Evolutionary conservation across 2,113 vertebrate genomes (phyloP), one percentile per base, ranked within the genome.

Genomic region (Tenebrosternarchus preto): DNA sequence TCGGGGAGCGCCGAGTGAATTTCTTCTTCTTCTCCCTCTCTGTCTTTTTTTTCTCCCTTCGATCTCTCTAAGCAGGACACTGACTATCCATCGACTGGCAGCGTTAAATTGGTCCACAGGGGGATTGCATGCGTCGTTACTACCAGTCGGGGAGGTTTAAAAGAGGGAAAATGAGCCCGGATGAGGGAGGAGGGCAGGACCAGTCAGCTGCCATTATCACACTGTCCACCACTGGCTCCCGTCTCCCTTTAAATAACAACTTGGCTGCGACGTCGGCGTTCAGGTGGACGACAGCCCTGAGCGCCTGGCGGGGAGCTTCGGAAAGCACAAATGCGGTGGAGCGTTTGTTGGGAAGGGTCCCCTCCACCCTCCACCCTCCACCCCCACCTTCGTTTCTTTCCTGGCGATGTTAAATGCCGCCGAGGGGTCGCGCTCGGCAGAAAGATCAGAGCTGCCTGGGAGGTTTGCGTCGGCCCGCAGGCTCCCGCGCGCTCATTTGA

Each of bases 381-480:
- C 8, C 8, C 43, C 43, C 5, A 9, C 43, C 43, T 12, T 12
- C 43, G 57, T 56, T 75, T 74, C 50, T 69, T 57, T 82, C 76
- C 57, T 73, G 61, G 72, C 56, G 12, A 76, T 85, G 80, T 85
- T 77, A 68, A 70, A 78, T 84, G 76, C 68, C 64, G 73, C 81
- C 92, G 92, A 93, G 88, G 89, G 92, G 92, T 92, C 95, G 93
- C 93, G 93, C 94, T 92, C 89, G 91, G 87, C 90, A 93, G 93
- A 93, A 93, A 94, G 94, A 95, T 96, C 95, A 95, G 94, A 96
- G 94, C 92, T 91, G 89, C 92, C 93, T 94, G 91, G 86, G 92
- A 93, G 92, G 86, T 80, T 36, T 93, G n/a, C 91, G 90, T 94
- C 92, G 92, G 92, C 93, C 92, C 87, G 86, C 90, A 92, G 55